A percentile compares a stretch with the other conserved stretches of the same genome.
Evolutionary conservation across 1,140 invertebrate species (phyloP).

Genomic region (Chironomus striatipennis): DNA sequence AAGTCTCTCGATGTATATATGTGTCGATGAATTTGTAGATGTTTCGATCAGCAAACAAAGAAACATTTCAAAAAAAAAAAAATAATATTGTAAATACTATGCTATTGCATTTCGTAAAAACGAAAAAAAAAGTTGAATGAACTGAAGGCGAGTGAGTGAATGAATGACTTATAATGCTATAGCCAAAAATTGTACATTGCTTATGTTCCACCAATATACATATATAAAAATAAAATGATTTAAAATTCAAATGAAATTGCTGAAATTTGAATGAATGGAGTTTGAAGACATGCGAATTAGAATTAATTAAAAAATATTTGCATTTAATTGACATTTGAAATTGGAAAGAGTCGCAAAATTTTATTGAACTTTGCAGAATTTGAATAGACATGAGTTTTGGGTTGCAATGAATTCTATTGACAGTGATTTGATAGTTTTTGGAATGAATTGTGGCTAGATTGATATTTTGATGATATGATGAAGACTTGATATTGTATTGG

Average conservation of each 20-base stretch:
- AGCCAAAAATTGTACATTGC: background rate
- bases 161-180: slow-evolving; percentile 9
- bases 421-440: too few species aligned
- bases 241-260: background rate
- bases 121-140: slow-evolving; percentile 9
- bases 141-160: slow-evolving; percentile 11
- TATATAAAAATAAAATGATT: background rate
- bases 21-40: slow-evolving; percentile 5
- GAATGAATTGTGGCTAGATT: too few species aligned
- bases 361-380: background rate
- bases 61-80: background rate
- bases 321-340: background rate
- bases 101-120: slow-evolving; percentile 1
- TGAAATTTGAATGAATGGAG: background rate
- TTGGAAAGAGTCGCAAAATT: background rate
- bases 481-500: too few species aligned
- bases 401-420: too few species aligned
- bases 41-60: slow-evolving; percentile 12
- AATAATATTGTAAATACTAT: background rate
- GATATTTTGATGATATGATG: too few species aligned
- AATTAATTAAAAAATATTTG: background rate
- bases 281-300: background rate
- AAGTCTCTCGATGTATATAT: background rate
- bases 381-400: background rate
- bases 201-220: too few species aligned